Base-by-base conservation (phyloP, 2,113 vertebrate species). In the Hemibagrus wyckioides region DNA sequence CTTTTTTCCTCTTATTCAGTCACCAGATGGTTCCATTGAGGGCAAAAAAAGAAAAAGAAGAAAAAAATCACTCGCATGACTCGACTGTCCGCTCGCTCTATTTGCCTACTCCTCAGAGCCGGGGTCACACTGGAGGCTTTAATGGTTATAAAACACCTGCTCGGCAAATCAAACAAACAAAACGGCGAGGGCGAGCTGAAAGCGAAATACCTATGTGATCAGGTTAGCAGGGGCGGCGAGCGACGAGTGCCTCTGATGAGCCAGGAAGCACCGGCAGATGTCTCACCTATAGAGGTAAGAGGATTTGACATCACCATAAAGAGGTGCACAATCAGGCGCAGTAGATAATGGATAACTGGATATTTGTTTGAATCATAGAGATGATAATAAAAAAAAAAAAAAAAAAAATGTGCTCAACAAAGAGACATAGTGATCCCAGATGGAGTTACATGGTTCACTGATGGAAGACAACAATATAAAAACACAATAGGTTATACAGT, bases 131-230 rank as follows among this genome's bases (percentile, higher is more conserved):
- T 93, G 93, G 93, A 94, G 92, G 93, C 86, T 84, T 92, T 94
- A 93, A 94, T 91, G 94, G 92, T 93, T 94, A 91, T 92, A 94
- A 95, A 95, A 95, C 93, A 97, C 92, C 94, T 97, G 94, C 94
- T 96, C 93, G 89, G 91, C 85, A 94, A 94, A 96, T 92, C 95
- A 95, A 96, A 95, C 94, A 94, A 94, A 95, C 94, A 94, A 94
- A 95, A 92, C 84, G 87, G 88, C 19, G 89, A 89, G 84, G 85
- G 71, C 61, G 83, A 92, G 84, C 83, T 92, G 89, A 87, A 94
- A 95, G 90, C 91, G 93, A 96, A 95, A 94, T 92, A 94, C 92
- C 92, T 91, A 93, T 90, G 90, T 92, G 92, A 95, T 95, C 92
- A 94, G 91, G 89, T 90, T 93, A 92, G 93, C 56, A 92, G 94